Evolutionary conservation across 2,113 vertebrate species (phyloP), one percentile per base, ranked within the genome.

Genomic region (Neolamprologus kungweensis): DNA sequence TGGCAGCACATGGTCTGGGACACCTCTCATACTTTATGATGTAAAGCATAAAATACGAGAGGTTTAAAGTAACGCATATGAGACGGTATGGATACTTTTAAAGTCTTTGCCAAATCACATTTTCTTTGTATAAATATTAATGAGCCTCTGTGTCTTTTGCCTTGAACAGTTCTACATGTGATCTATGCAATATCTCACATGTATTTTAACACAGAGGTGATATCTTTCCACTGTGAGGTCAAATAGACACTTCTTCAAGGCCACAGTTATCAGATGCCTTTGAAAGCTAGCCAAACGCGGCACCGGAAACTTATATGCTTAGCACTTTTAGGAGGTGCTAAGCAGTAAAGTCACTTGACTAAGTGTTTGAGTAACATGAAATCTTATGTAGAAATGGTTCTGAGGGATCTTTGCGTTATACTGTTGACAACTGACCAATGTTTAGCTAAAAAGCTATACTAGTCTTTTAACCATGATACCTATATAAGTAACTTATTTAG

Each of bases 1-100:
- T 84, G 88, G 88, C 88, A 93, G 92, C 86, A 87, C 85, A 47
- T 71, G 82, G 84, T 84, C 53, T 51, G 31, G 86, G 85, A 93
- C 88, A 80, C 42, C 85, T 94, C 82, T 81, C 73, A 92, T 82
- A 86, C 83, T 86, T 71, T 84, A 78, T 84, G 85, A 75, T 92
- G 60, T 85, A 71, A 81, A 79, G 54, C 16, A 75, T 81, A 79
- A 68, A 83, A 13, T 81, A 82, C 21, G 31, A 85, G 81, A 86
- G 57, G 84, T 84, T 81, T 81, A 88, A 83, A 40, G 33, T 42
- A 78, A 33, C 5, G 2, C 26, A 78, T 51, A 31, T 58, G 58
- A 81, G 85, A 84, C 79, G 81, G 84, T 58, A 23, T 14, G 82
- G 53, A 45, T 87, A 73, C 80, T 75, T 83, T 51, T 17, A 26